These are phyloP conservation scores for Schrankia costaestrigalis DNA, from an alignment of 2,888 invertebrate species.

Conservation along the genomic window DNA sequence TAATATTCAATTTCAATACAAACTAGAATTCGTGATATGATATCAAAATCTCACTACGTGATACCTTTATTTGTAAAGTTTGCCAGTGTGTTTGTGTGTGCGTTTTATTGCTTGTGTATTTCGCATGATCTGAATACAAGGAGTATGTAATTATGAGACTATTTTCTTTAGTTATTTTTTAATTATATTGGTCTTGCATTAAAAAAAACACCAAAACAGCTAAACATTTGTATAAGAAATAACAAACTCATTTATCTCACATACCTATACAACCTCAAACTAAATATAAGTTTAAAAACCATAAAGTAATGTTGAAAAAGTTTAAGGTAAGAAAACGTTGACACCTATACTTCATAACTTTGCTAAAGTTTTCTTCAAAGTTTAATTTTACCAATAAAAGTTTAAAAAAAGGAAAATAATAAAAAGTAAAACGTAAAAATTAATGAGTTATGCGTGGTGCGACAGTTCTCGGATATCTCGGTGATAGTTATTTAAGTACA, in stretches of 20 bases:
- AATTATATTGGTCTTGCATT: too few relatives aligned
- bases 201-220: too few relatives aligned
- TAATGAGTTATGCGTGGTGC: constrained; percentile 40
- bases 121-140: constrained; percentile 8
- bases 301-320: constrained; percentile 30
- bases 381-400: constrained; percentile 31
- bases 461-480: constrained; percentile 16
- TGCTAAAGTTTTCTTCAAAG: constrained; percentile 42
- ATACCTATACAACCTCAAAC: constrained; percentile 21
- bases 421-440: constrained; percentile 18
- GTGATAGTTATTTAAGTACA: constrained; percentile 14
- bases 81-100: constrained; percentile 19
- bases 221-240: too few relatives aligned
- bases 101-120: constrained; percentile 21
- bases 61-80: constrained; percentile 8
- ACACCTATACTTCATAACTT: constrained; percentile 45
- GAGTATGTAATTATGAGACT: too few relatives aligned
- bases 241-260: background rate
- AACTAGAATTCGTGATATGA: constrained; percentile 11
- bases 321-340: constrained; percentile 38
- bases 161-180: too few relatives aligned
- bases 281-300: constrained; percentile 12
- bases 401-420: constrained; percentile 26
- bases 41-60: constrained; percentile 2
- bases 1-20: constrained; percentile 4